Percentiles rank a stretch among this genome's conserved stretches.
Evolutionary conservation across 2,797 vertebrate genomes (phyloP).

Genomic region (Mus caroli): DNA sequence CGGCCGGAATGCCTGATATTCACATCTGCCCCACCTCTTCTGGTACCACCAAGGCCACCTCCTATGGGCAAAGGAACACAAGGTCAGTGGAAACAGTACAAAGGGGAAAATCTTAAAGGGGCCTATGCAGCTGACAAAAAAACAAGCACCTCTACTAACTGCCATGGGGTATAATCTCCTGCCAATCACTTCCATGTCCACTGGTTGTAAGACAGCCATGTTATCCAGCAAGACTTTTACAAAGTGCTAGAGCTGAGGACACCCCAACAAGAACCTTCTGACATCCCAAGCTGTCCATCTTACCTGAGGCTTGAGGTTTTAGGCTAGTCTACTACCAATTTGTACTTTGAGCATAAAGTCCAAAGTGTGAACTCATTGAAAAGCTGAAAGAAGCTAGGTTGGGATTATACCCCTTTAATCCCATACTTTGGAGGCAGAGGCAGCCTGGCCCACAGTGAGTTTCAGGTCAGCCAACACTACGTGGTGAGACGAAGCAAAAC

Average conservation of each 20-base stretch:
- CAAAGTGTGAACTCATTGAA: neutral
- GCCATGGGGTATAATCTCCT: neutral
- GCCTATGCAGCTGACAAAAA: neutral
- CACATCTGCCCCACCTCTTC: slow-evolving; percentile 95
- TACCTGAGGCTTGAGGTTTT: neutral
- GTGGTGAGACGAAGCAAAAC: neutral
- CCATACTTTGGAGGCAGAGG: neutral
- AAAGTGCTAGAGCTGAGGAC: neutral
- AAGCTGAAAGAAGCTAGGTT: neutral
- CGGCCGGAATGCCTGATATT: slow-evolving; percentile 97
- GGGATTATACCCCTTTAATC: neutral
- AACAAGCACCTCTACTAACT: too few species aligned
- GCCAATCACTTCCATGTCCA: neutral
- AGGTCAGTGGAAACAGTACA: neutral
- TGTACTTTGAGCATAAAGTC: neutral
- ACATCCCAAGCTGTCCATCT: neutral
- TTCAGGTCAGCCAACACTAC: neutral
- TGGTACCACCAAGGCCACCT: slow-evolving; percentile 87
- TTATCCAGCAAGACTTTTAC: neutral
- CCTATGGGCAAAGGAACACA: slow-evolving; percentile 67
- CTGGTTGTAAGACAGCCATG: neutral
- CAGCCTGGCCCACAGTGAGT: neutral
- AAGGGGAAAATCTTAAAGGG: neutral
- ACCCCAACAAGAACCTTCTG: neutral
- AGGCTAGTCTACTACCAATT: neutral